Evolutionary conservation across 2,113 vertebrate species (phyloP).

Genomic region (Tetrax tetrax): DNA sequence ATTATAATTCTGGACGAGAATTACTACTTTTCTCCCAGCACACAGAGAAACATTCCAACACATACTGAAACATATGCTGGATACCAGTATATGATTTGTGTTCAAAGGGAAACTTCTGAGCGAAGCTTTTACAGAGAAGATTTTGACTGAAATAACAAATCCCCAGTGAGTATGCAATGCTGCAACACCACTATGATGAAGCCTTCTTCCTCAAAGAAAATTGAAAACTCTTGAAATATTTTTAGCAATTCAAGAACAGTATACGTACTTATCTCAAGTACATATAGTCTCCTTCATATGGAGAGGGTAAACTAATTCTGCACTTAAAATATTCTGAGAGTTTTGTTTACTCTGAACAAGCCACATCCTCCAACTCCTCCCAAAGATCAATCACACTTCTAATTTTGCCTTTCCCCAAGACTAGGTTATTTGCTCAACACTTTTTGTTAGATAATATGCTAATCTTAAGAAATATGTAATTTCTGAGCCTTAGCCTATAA

Average conservation of each 20-base stretch:
- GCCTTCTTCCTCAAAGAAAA: neutral
- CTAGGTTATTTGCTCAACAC: neutral
- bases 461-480: neutral
- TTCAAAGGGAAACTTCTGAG: neutral
- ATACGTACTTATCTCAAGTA: neutral
- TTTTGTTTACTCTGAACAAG: neutral
- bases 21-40: neutral
- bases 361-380: neutral
- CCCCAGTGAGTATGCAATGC: neutral
- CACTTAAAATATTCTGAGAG: neutral
- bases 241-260: neutral
- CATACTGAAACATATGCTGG: neutral
- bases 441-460: neutral
- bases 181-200: neutral
- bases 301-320: neutral
- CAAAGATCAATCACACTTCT: neutral
- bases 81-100: neutral
- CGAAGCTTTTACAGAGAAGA: neutral
- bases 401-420: neutral
- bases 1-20: neutral
- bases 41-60: neutral
- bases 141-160: neutral
- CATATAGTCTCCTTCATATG: neutral
- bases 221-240: neutral
- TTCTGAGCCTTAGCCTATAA: neutral